Conservation (phyloP, 1,140 invertebrate genomes). For the Cataglyphis hispanica region DNA sequence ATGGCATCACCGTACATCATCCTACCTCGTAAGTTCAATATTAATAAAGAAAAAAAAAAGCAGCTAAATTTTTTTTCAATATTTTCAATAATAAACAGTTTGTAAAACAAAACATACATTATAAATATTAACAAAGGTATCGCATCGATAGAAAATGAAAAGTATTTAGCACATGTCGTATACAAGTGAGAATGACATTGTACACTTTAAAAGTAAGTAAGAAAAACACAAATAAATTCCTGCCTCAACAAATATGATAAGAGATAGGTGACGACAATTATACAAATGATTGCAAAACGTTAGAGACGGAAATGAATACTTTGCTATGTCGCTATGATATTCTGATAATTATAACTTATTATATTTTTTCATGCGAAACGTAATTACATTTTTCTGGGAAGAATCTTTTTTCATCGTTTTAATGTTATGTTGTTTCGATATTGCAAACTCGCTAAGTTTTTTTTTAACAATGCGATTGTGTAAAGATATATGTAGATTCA, state of each 20-base stretch:
- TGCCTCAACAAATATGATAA: conserved; percentile 13
- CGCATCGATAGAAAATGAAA: neutral
- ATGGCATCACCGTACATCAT: conserved; percentile 84
- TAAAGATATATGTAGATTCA: neutral
- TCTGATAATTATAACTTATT: conserved; percentile 8
- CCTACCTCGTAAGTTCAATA: conserved; percentile 86
- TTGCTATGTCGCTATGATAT: neutral
- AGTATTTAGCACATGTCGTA: neutral
- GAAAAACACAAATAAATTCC: neutral
- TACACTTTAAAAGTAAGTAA: neutral
- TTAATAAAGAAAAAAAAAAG: neutral
- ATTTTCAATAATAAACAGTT: neutral
- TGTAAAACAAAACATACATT: neutral
- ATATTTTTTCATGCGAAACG: neutral
- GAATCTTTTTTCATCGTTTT: neutral
- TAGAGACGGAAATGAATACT: conserved; percentile 43
- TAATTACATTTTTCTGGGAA: conserved; percentile 40
- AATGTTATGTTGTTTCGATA: conserved; percentile 6
- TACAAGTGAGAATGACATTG: neutral
- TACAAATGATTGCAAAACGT: neutral
- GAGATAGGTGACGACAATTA: neutral
- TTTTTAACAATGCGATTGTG: neutral
- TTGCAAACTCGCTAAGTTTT: neutral
- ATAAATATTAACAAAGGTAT: conserved; percentile 1
- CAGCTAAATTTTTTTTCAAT: neutral